These are phyloP conservation scores for Aphelenchoides besseyi DNA, from an alignment of 1,140 invertebrate species.

Conservation along the genomic window DNA sequence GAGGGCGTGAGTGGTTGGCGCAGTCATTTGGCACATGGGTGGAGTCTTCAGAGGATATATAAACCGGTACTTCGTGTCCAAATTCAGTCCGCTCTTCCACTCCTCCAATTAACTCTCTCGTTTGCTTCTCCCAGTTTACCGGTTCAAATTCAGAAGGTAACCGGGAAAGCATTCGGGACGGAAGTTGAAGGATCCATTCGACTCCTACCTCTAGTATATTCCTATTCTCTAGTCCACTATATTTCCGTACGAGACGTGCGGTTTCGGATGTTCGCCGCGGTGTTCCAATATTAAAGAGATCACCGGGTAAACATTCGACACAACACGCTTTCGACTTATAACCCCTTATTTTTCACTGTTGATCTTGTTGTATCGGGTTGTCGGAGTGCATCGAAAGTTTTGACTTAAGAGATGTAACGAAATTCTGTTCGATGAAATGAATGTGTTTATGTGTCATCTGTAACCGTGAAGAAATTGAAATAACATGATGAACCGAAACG, in stretches of 20 bases:
- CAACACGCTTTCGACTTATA: neutral
- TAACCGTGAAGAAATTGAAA: neutral
- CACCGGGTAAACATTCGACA: slow-evolving; percentile 1
- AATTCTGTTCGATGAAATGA: neutral
- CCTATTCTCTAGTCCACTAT: neutral
- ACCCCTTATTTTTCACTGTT: neutral
- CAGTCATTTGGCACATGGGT: no score
- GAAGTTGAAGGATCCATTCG: neutral
- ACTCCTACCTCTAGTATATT: no score
- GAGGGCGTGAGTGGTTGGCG: no score
- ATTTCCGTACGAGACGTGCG: neutral
- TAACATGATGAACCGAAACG: no score
- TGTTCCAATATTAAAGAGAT: neutral
- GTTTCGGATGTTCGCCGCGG: neutral
- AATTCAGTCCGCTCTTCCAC: no score
- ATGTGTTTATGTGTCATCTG: neutral
- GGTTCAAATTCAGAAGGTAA: neutral
- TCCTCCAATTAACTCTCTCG: neutral
- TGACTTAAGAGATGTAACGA: neutral
- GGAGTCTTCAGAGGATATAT: no score
- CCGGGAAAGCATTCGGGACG: neutral
- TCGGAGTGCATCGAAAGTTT: neutral
- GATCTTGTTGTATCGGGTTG: neutral
- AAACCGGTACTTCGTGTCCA: no score
- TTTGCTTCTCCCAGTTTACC: neutral